These are phyloP conservation scores for Axea sp. DNA, from an alignment of 2,888 invertebrate genomes.

Conservation along the genomic window DNA sequence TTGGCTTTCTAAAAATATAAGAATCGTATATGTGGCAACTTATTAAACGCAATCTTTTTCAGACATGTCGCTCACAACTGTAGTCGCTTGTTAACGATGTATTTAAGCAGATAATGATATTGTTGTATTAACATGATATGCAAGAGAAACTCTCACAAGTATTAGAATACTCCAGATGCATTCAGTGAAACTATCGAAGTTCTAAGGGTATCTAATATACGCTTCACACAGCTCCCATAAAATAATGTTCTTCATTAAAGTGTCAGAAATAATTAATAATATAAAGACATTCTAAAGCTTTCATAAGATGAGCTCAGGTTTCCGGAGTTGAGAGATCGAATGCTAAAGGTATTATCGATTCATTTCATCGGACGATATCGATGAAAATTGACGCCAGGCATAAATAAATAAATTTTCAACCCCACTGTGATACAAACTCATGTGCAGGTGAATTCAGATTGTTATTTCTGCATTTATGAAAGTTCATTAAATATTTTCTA, in stretches of 20 bases:
- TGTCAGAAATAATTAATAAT: constrained; percentile 62
- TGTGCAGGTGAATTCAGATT: too few species aligned
- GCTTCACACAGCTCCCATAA: constrained; percentile 11
- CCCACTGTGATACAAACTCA: too few species aligned
- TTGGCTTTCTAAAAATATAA: not conserved
- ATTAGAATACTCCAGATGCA: too few species aligned
- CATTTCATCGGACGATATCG: constrained; percentile 58
- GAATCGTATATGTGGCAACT: too few species aligned
- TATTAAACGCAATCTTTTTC: not conserved
- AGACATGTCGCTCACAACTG: not conserved
- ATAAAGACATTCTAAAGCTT: constrained; percentile 58
- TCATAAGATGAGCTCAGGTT: constrained; percentile 55
- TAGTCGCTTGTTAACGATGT: not conserved
- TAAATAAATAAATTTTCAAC: constrained; percentile 54
- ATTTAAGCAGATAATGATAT: too few species aligned
- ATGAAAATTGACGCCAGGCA: constrained; percentile 57
- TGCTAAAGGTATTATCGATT: constrained; percentile 64
- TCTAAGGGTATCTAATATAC: constrained; percentile 29
- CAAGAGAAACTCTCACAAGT: too few species aligned
- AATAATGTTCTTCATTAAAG: constrained; percentile 30
- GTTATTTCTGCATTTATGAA: too few species aligned
- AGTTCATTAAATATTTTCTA: too few species aligned
- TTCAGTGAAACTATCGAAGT: constrained; percentile 28
- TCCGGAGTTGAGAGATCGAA: constrained; percentile 48
- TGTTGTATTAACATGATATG: too few species aligned